Evolutionary conservation across 35 echinoderm and acorn worm genomes (phyloP).

Genomic region (Holothuria glaberrima): DNA sequence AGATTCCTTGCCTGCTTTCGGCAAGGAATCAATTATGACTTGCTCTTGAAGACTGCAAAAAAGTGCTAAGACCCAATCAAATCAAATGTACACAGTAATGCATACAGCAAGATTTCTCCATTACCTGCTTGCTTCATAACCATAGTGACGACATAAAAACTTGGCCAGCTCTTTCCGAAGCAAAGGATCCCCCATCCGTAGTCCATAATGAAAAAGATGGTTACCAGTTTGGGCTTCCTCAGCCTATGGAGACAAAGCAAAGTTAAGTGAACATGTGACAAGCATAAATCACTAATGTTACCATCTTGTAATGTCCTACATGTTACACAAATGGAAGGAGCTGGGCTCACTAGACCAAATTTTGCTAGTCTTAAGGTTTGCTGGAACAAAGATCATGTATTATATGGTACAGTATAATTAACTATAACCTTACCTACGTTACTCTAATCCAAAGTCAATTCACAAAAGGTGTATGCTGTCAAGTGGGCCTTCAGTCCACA

Average conservation of each 20-base stretch:
- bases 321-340: neutral
- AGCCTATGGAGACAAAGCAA: constrained; percentile 47
- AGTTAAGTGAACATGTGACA: neutral
- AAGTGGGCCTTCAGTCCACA: too few species aligned
- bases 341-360: neutral
- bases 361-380: neutral
- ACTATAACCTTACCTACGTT: too few species aligned
- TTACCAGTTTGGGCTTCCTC: constrained; percentile 59
- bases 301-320: neutral
- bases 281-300: neutral
- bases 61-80: too few species aligned
- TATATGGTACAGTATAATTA: neutral
- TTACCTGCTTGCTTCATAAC: constrained; percentile 68
- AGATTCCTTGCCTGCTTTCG: too few species aligned
- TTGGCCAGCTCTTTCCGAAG: constrained; percentile 75
- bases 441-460: too few species aligned
- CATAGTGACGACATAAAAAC: constrained; percentile 69
- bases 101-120: too few species aligned
- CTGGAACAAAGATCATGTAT: neutral
- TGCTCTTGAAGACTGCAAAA: too few species aligned
- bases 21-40: too few species aligned
- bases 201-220: constrained; percentile 80
- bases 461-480: too few species aligned
- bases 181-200: constrained; percentile 60
- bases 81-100: too few species aligned